phyloP scores from a whole-genome alignment of 2,797 vertebrate genomes.

The Hydrocynus forskahlii region DNA sequence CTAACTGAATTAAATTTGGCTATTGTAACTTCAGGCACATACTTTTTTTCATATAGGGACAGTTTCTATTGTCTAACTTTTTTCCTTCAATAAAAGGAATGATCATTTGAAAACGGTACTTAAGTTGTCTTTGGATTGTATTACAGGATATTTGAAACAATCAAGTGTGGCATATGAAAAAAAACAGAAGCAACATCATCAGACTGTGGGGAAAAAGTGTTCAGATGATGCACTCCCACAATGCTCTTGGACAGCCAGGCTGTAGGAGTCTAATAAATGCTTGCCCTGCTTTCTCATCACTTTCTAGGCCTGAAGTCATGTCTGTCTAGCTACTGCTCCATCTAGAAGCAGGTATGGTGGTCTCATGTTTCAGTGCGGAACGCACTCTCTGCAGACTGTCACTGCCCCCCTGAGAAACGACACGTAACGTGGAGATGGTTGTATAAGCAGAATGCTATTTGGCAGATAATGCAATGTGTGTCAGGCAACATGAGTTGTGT shows the following conservation, averaged over 20 bases:
- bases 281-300: slow-evolving; percentile 62
- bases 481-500: slow-evolving; percentile 58
- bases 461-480: slow-evolving; percentile 60
- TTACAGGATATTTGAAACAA: no score
- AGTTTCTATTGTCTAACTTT: no score
- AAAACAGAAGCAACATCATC: no score
- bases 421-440: slow-evolving; percentile 66
- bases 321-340: slow-evolving; percentile 72
- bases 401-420: slow-evolving; percentile 53
- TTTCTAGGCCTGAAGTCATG: slow-evolving; percentile 56
- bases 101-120: no score
- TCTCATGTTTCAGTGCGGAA: slow-evolving; percentile 67
- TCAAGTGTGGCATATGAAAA: no score
- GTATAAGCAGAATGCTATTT: slow-evolving; percentile 62
- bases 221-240: neutral
- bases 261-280: slow-evolving; percentile 61
- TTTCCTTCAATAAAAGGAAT: no score
- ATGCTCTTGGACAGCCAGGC: neutral
- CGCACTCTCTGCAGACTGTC: slow-evolving; percentile 37
- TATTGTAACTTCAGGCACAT: no score
- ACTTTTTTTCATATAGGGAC: no score
- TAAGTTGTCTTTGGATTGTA: no score
- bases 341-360: slow-evolving; percentile 71
- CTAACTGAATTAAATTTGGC: no score
- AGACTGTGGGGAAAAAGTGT: no score